These are phyloP conservation scores for Drosophila fuyamai DNA, from an alignment of 1,140 invertebrate species.

Conservation along the genomic window DNA sequence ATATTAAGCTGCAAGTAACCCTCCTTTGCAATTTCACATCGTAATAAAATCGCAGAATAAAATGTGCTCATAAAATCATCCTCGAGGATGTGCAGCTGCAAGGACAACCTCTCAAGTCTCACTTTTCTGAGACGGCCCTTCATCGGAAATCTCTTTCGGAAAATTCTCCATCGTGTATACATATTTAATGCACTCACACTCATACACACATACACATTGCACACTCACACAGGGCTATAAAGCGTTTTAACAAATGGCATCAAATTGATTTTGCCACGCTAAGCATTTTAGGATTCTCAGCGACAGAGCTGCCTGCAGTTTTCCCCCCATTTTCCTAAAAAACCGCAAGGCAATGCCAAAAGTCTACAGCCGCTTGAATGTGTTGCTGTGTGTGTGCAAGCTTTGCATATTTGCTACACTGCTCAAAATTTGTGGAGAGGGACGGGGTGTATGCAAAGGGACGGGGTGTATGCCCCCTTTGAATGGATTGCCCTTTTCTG, in stretches of 20 bases:
- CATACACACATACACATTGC: neutral
- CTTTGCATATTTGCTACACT: constrained; percentile 58
- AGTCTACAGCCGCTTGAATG: constrained; percentile 15
- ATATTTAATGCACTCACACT: constrained; percentile 57
- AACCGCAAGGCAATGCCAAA: constrained; percentile 25
- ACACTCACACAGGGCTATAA: constrained; percentile 24
- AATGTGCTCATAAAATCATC: constrained; percentile 12
- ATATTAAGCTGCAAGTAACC: neutral
- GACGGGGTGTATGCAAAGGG: neutral
- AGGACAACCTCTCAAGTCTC: neutral
- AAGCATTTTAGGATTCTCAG: constrained; percentile 68
- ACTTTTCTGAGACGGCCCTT: constrained; percentile 14
- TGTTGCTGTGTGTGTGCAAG: constrained; percentile 20
- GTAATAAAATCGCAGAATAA: constrained; percentile 6
- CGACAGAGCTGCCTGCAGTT: constrained; percentile 14
- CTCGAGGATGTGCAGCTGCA: neutral
- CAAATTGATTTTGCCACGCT: constrained; percentile 75
- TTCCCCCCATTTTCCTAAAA: constrained; percentile 3
- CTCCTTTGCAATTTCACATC: neutral
- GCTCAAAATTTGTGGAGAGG: neutral
- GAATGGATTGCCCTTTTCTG: constrained; percentile 29
- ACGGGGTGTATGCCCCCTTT: too few species aligned
- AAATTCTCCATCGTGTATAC: constrained; percentile 43
- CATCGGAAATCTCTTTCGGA: constrained; percentile 34
- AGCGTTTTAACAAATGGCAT: constrained; percentile 75